Conservation (phyloP, 2,797 vertebrate genomes). For the Phrynocephalus forsythii region DNA sequence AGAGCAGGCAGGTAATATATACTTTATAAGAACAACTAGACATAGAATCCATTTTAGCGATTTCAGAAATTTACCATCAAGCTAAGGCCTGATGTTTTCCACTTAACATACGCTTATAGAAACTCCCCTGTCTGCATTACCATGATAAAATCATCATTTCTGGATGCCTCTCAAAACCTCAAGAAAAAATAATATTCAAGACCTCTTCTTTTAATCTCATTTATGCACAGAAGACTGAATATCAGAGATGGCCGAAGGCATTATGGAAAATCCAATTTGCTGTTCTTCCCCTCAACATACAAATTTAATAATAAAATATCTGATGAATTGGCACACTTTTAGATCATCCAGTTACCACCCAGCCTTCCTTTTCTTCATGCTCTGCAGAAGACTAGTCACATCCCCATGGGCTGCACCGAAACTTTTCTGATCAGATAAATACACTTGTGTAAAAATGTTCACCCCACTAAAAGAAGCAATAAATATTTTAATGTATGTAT, state of each 20-base stretch:
- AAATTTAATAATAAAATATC: constrained; percentile 10
- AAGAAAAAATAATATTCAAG: constrained; percentile 40
- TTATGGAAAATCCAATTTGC: constrained; percentile 6
- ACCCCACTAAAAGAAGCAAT: too few species aligned
- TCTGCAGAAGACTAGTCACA: background rate
- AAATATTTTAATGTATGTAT: too few species aligned
- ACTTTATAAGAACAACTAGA: background rate
- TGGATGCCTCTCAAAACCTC: constrained; percentile 34
- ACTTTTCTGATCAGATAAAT: background rate
- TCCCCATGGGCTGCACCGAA: constrained; percentile 18
- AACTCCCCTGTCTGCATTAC: background rate
- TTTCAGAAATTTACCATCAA: background rate
- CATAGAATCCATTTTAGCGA: background rate
- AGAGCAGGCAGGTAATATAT: background rate
- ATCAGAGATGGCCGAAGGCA: background rate
- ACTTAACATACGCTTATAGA: background rate
- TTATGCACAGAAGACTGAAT: background rate
- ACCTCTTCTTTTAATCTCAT: constrained; percentile 38
- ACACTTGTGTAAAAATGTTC: background rate
- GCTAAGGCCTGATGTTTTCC: background rate
- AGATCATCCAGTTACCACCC: background rate
- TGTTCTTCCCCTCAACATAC: background rate
- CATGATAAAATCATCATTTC: background rate
- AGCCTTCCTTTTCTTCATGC: background rate
- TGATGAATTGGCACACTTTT: background rate